Percentiles rank a stretch among this genome's conserved stretches.
Evolutionary conservation across 1,140 invertebrate genomes (phyloP).

Genomic region (Microplitis demolitor): DNA sequence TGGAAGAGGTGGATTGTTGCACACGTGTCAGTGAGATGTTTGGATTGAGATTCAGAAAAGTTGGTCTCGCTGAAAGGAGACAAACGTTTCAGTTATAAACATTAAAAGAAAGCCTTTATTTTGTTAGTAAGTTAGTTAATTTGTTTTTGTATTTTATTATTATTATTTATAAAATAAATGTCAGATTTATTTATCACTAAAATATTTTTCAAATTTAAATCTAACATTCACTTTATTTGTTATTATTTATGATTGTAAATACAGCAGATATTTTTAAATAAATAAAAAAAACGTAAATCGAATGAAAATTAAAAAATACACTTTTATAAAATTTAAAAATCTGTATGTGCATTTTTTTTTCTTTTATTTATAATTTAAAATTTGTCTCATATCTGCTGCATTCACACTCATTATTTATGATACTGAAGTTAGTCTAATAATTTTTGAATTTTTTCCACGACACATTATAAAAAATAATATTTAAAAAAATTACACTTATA

Average conservation of each 20-base stretch:
- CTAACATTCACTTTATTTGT: background rate
- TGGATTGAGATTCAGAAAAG: constrained; percentile 93
- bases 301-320: no score
- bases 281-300: no score
- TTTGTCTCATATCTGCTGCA: no score
- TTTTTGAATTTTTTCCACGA: no score
- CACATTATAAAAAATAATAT: no score
- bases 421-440: no score
- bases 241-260: background rate
- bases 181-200: background rate
- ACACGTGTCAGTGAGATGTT: constrained; percentile 86
- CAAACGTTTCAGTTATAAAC: constrained; percentile 50
- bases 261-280: no score
- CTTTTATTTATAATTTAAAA: no score
- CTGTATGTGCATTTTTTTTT: no score
- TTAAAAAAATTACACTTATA: no score
- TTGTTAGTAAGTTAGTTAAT: background rate
- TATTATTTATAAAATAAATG: constrained; percentile 4
- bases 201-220: background rate
- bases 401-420: no score
- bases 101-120: constrained; percentile 6
- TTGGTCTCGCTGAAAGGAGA: constrained; percentile 90
- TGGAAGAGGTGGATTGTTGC: constrained; percentile 74
- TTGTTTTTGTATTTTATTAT: background rate
- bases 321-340: no score